phyloP scores from a whole-genome alignment of 2,797 vertebrate species.

The Mionectes olivaceus region DNA sequence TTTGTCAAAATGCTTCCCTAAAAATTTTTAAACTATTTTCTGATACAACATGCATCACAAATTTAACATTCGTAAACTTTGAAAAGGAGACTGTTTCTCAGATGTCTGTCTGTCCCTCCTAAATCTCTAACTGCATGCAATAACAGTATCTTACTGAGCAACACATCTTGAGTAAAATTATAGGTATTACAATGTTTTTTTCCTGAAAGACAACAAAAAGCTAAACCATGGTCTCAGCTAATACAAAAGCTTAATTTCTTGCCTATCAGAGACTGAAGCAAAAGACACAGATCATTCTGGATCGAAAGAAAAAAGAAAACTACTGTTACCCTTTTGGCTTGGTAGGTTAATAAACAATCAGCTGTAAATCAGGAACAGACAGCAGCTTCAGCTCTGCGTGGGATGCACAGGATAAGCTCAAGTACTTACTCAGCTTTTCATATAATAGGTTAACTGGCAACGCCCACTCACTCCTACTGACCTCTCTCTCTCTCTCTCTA shows the following conservation, averaged over 20 bases:
- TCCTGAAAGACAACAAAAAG: not conserved
- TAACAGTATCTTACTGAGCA: not conserved
- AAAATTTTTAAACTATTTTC: not conserved
- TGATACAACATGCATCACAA: not conserved
- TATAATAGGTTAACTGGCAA: not conserved
- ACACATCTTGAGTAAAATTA: not conserved
- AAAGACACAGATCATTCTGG: not conserved
- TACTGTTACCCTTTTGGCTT: not conserved
- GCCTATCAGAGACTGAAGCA: not conserved
- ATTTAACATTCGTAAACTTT: not conserved
- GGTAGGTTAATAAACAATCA: not conserved
- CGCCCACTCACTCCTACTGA: not conserved
- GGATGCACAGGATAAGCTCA: not conserved
- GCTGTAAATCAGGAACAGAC: not conserved
- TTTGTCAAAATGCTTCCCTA: not conserved
- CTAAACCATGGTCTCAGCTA: not conserved
- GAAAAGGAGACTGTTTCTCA: not conserved
- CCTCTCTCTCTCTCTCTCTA: not conserved
- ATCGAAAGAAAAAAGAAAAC: not conserved
- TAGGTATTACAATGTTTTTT: not conserved
- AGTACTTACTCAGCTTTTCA: slow-evolving; percentile 5
- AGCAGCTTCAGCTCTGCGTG: not conserved
- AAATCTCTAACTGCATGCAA: not conserved
- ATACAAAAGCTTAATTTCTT: not conserved
- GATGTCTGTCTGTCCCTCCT: not conserved